A percentile compares a stretch with the other conserved stretches of the same genome.
phyloP scores from a whole-genome alignment of 37 sponge, comb jelly and placozoan genomes.

The Geodia barretti region DNA sequence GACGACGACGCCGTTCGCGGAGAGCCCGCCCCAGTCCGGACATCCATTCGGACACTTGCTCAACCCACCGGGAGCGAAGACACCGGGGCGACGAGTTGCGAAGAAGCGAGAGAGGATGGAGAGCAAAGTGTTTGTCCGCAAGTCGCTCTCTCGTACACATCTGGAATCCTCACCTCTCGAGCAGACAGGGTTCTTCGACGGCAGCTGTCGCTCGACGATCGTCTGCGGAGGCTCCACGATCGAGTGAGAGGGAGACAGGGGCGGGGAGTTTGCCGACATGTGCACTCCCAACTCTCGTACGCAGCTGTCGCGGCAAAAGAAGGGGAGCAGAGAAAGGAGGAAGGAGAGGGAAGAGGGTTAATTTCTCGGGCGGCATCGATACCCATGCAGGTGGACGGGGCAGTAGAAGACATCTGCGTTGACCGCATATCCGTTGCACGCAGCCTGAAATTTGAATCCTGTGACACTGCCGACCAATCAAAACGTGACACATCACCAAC shows the following conservation, averaged over 20 bases:
- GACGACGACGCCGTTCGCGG: neutral
- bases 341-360: neutral
- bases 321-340: neutral
- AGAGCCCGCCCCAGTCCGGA: neutral
- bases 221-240: neutral
- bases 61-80: neutral
- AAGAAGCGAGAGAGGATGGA: too few species aligned
- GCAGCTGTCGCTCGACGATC: neutral
- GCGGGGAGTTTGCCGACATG: neutral
- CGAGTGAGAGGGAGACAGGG: neutral
- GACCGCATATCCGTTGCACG: neutral
- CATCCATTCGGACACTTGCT: neutral
- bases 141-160: neutral
- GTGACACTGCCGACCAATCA: neutral
- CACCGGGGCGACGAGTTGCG: too few species aligned
- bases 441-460: neutral
- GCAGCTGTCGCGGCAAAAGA: too few species aligned
- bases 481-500: neutral
- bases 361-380: too few species aligned
- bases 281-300: neutral
- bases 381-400: neutral
- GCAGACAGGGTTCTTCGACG: neutral
- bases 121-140: neutral
- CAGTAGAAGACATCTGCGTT: neutral
- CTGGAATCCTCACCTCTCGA: neutral